Evolutionary conservation across 2,113 vertebrate species (phyloP).

Genomic region (Rhinoptilus africanus): DNA sequence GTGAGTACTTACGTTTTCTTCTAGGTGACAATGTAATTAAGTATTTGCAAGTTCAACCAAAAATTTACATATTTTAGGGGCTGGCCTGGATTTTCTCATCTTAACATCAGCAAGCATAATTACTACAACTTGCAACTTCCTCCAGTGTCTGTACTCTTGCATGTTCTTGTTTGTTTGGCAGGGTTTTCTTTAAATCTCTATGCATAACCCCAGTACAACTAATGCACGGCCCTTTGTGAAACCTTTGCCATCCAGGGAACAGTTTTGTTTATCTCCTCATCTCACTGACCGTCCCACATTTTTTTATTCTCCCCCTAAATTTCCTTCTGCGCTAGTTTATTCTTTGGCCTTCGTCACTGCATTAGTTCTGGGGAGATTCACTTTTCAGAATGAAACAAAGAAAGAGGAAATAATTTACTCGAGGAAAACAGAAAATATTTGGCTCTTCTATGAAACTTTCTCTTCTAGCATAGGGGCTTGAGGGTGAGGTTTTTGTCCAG

Average conservation of each 20-base stretch:
- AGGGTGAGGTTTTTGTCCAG: background rate
- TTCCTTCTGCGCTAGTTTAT: background rate
- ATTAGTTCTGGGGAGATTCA: background rate
- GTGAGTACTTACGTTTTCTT: background rate
- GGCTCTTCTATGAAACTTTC: background rate
- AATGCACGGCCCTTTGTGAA: background rate
- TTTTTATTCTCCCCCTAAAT: background rate
- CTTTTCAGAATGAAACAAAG: background rate
- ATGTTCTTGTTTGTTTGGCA: background rate
- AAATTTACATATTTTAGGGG: background rate
- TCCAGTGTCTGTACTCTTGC: background rate
- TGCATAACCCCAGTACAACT: background rate
- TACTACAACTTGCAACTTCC: background rate
- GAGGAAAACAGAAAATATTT: background rate
- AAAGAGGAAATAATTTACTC: slow-evolving; percentile 24
- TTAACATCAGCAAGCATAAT: background rate
- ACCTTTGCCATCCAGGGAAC: background rate
- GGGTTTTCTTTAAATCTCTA: background rate
- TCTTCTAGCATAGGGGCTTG: background rate
- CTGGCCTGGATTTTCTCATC: background rate
- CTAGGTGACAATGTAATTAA: background rate
- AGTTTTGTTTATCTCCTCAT: background rate
- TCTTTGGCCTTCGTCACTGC: background rate
- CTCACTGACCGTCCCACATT: background rate
- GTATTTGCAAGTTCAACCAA: background rate